A percentile compares a stretch with the other conserved stretches of the same genome.
Conservation (phyloP, 1,140 invertebrate species). For the Lucilia sericata region DNA sequence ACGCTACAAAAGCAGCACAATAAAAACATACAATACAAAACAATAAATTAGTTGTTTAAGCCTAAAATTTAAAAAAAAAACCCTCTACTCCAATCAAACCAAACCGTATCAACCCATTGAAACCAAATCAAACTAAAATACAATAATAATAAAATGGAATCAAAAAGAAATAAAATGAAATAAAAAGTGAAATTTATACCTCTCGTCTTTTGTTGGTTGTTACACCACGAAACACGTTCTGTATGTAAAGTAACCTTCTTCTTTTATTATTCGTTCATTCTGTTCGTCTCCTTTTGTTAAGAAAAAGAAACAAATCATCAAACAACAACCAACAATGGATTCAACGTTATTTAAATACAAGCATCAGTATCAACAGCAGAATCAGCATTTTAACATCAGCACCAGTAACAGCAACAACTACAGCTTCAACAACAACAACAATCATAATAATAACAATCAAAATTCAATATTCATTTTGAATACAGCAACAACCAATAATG, state of each 20-base stretch:
- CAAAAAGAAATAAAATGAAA: slow-evolving; percentile 9
- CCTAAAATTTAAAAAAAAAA: background rate
- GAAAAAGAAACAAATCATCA: slow-evolving; percentile 18
- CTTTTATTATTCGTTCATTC: background rate
- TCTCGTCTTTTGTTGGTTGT: background rate
- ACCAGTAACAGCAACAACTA: background rate
- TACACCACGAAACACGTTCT: background rate
- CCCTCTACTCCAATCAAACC: background rate
- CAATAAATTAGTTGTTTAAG: slow-evolving; percentile 6
- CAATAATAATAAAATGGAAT: background rate
- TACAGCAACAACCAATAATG: slow-evolving; percentile 25
- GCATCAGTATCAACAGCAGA: slow-evolving; percentile 24
- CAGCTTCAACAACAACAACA: slow-evolving; percentile 25
- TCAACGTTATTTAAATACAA: slow-evolving; percentile 33
- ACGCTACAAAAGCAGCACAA: background rate
- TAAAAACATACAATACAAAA: background rate
- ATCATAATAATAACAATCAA: slow-evolving; percentile 36
- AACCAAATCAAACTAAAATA: background rate
- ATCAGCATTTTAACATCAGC: slow-evolving; percentile 15
- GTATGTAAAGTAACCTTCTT: slow-evolving; percentile 12
- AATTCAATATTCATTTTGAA: slow-evolving; percentile 43
- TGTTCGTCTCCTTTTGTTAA: background rate
- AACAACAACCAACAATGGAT: slow-evolving; percentile 19
- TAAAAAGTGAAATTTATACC: background rate
- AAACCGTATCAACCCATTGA: background rate